Conservation (phyloP, 2,113 vertebrate species). For the Phyllopteryx taeniolatus region DNA sequence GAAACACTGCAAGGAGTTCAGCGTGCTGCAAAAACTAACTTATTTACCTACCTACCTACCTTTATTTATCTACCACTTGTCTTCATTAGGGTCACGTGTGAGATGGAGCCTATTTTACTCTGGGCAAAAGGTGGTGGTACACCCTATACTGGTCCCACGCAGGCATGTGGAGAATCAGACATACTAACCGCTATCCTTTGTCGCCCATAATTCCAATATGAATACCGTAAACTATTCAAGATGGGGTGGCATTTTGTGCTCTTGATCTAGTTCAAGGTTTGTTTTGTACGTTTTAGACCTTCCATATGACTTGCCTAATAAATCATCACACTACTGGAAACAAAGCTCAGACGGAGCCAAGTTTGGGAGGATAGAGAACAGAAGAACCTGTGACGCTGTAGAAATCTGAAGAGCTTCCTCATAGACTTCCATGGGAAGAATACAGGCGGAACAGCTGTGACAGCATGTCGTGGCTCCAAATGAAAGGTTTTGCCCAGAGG, state of each 20-base stretch:
- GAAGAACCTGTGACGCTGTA: constrained; percentile 51
- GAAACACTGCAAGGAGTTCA: background rate
- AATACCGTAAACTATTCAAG: background rate
- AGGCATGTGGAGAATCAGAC: too few relatives aligned
- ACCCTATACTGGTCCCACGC: too few relatives aligned
- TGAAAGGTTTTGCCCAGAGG: constrained; percentile 93
- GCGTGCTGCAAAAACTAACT: constrained; percentile 13
- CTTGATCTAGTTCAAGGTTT: background rate
- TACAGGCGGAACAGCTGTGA: constrained; percentile 84
- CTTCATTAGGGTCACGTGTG: background rate
- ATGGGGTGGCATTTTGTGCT: background rate
- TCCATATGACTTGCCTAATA: background rate
- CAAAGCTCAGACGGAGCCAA: constrained; percentile 33
- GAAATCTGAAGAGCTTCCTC: constrained; percentile 54
- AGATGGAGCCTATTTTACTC: background rate
- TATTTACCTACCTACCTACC: background rate
- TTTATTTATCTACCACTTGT: background rate
- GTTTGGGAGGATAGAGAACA: constrained; percentile 12
- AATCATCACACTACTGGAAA: background rate
- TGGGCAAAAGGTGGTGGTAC: background rate
- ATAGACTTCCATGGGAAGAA: constrained; percentile 91
- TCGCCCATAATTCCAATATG: too few relatives aligned
- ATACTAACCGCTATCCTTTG: too few relatives aligned
- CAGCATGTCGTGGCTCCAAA: constrained; percentile 82
- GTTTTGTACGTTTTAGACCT: background rate